phyloP scores from a whole-genome alignment of 2,888 invertebrate species.

The Melieria omissa region DNA sequence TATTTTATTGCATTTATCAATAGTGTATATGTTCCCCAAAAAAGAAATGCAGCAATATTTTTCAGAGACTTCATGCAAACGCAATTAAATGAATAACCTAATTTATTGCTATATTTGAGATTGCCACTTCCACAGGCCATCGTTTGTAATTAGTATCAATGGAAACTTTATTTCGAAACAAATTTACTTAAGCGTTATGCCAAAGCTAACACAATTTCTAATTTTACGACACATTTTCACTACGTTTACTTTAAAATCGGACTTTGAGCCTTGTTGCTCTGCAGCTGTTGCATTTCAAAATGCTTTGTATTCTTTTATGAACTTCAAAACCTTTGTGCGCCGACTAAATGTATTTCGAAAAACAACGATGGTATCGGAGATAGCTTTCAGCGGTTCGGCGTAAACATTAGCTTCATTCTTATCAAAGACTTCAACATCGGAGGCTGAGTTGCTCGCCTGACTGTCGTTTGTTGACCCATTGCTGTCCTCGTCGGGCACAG shows the following conservation, averaged over 20 bases:
- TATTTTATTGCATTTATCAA: too few relatives aligned
- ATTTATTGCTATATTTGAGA: too few relatives aligned
- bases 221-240: too few relatives aligned
- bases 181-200: too few relatives aligned
- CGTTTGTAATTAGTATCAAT: too few relatives aligned
- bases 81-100: too few relatives aligned
- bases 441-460: constrained; percentile 10
- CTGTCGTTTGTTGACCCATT: constrained; percentile 27
- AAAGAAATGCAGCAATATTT: too few relatives aligned
- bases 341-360: constrained; percentile 50
- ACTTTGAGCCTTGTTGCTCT: neutral
- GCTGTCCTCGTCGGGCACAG: constrained; percentile 30
- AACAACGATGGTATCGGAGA: constrained; percentile 49
- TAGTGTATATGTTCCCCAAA: too few relatives aligned
- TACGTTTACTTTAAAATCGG: neutral
- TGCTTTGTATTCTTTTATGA: constrained; percentile 45
- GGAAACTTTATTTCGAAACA: too few relatives aligned
- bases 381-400: constrained; percentile 57
- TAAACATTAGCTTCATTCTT: constrained; percentile 61
- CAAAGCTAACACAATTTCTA: too few relatives aligned
- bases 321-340: constrained; percentile 47
- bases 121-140: too few relatives aligned
- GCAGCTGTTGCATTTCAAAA: constrained; percentile 3
- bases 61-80: too few relatives aligned
- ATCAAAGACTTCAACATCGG: constrained; percentile 58